These are phyloP conservation scores for Punctoribates punctum DNA, from an alignment of 2,888 invertebrate species.

Conservation along the genomic window DNA sequence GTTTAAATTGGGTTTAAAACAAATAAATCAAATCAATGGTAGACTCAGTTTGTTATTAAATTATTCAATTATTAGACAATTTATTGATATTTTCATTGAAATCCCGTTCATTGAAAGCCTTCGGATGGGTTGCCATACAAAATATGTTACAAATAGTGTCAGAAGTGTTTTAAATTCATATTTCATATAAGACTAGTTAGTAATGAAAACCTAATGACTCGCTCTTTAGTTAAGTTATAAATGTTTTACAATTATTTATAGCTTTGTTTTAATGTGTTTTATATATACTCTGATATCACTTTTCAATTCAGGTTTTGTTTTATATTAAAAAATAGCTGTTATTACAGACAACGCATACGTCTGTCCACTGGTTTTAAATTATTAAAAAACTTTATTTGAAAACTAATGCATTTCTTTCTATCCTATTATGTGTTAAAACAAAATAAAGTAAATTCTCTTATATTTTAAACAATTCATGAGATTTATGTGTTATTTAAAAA, in stretches of 20 bases:
- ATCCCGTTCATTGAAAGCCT: not conserved
- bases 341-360: not conserved
- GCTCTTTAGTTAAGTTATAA: slow-evolving; percentile 1
- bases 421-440: not conserved
- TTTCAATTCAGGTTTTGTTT: too few relatives aligned
- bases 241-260: too few relatives aligned
- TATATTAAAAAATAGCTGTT: too few relatives aligned
- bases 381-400: not conserved
- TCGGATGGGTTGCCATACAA: not conserved
- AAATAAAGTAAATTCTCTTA: not conserved
- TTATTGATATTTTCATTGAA: not conserved
- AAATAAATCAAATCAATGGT: too few relatives aligned
- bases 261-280: too few relatives aligned
- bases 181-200: slow-evolving; percentile 3
- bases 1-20: too few relatives aligned
- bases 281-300: too few relatives aligned
- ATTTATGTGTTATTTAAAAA: not conserved
- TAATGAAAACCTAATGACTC: slow-evolving; percentile 16
- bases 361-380: not conserved
- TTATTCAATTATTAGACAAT: not conserved
- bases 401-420: not conserved
- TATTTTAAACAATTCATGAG: not conserved
- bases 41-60: slow-evolving; percentile 1
- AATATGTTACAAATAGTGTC: slow-evolving; percentile 21
- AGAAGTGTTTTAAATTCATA: not conserved